Conservation (phyloP, 64 coral and sea anemone species). For the Trachythela sp. region DNA sequence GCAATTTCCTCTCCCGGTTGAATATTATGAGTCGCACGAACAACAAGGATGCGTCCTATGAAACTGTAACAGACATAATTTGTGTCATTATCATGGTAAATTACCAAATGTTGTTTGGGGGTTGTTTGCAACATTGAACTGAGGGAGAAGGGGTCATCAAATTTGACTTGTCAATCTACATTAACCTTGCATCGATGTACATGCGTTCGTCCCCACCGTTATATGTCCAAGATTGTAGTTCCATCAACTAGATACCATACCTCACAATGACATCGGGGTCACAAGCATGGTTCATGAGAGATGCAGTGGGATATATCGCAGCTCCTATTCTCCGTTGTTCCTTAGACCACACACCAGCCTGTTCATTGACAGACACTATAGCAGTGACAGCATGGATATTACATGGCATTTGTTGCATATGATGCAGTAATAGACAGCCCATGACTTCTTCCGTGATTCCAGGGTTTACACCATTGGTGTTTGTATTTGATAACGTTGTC, state of each 20-base stretch:
- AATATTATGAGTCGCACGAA: constrained; percentile 96
- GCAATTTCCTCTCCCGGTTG: constrained; percentile 66
- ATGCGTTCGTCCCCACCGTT: too few species aligned
- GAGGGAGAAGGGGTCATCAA: neutral
- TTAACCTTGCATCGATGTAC: too few species aligned
- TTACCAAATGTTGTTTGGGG: too few species aligned
- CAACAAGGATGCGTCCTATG: constrained; percentile 70
- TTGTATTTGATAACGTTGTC: neutral
- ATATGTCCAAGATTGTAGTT: too few species aligned
- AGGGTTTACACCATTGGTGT: neutral
- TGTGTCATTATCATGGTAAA: neutral
- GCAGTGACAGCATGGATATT: constrained; percentile 2
- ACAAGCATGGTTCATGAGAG: constrained; percentile 96
- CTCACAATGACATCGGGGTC: constrained; percentile 98
- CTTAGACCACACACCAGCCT: neutral
- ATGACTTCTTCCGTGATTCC: neutral
- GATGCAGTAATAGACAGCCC: neutral
- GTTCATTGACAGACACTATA: neutral
- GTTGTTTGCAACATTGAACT: too few species aligned
- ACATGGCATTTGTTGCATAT: constrained; percentile 22
- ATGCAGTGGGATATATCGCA: constrained; percentile 88
- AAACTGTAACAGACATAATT: constrained; percentile 54
- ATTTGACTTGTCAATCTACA: too few species aligned
- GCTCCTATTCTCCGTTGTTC: constrained; percentile 80
- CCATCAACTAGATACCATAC: too few species aligned